These are phyloP conservation scores for Carposina sasakii DNA, from an alignment of 1,140 invertebrate species.

Conservation along the genomic window DNA sequence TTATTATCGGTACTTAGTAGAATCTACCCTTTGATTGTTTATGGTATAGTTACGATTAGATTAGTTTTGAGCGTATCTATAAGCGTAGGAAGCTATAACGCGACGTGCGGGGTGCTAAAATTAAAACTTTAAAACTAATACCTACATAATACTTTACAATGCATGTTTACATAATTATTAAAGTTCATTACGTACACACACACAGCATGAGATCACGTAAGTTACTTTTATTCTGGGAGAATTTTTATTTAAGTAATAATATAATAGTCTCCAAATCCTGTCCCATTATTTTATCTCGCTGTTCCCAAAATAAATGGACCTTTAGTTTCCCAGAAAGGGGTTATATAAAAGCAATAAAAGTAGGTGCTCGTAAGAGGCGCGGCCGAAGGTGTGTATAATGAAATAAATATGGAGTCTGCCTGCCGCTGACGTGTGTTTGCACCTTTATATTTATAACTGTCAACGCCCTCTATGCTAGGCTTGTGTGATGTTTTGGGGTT, in stretches of 20 bases:
- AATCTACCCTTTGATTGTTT: background rate
- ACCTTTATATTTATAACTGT: constrained; percentile 13
- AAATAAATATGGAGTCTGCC: constrained; percentile 7
- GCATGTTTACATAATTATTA: too few species aligned
- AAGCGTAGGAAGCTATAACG: too few species aligned
- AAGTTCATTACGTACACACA: too few species aligned
- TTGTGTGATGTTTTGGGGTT: background rate
- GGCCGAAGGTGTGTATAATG: constrained; percentile 3
- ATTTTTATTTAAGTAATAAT: background rate
- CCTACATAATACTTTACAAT: too few species aligned
- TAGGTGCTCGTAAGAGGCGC: background rate
- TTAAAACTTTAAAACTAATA: too few species aligned
- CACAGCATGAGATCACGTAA: background rate
- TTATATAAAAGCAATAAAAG: too few species aligned
- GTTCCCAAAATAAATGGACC: too few species aligned
- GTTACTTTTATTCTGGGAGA: background rate
- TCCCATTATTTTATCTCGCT: background rate
- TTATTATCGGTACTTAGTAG: background rate
- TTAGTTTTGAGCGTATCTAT: background rate
- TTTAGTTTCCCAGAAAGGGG: too few species aligned
- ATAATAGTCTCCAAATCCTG: background rate
- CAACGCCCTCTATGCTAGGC: background rate
- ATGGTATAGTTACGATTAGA: background rate
- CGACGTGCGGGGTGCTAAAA: too few species aligned
- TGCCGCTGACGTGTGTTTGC: constrained; percentile 8